Conservation (phyloP, 2,113 vertebrate genomes). For the Carollia perspicillata region DNA sequence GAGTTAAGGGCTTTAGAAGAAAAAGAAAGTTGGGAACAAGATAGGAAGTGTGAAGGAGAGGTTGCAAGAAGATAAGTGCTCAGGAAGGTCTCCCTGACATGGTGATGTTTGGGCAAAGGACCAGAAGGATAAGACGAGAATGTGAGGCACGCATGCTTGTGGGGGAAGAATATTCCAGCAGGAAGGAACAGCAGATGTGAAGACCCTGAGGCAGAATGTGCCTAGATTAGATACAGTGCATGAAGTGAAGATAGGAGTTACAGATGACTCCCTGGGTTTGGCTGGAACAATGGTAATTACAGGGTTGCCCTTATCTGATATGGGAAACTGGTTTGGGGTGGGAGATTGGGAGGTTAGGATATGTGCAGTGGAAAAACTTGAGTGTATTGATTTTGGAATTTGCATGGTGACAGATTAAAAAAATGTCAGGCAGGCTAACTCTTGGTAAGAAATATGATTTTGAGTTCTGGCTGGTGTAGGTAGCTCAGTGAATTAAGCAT, state of each 20-base stretch:
- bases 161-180: neutral
- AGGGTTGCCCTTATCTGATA: neutral
- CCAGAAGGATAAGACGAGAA: neutral
- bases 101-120: neutral
- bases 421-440: neutral
- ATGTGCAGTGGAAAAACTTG: neutral
- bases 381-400: conserved; percentile 16
- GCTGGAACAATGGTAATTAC: neutral
- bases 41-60: neutral
- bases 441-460: neutral
- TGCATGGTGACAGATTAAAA: neutral
- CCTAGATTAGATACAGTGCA: neutral
- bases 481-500: too few species aligned
- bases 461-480: neutral
- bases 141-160: neutral
- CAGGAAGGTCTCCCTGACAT: neutral
- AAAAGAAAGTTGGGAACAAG: neutral
- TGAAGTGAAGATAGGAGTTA: neutral
- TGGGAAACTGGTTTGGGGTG: neutral
- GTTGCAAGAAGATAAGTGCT: neutral
- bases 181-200: neutral
- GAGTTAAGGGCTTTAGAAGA: neutral
- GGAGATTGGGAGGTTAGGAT: neutral
- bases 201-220: neutral
- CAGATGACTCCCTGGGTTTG: neutral